These are phyloP conservation scores for Hedychridium roseum DNA, from an alignment of 2,888 invertebrate species.

Conservation along the genomic window DNA sequence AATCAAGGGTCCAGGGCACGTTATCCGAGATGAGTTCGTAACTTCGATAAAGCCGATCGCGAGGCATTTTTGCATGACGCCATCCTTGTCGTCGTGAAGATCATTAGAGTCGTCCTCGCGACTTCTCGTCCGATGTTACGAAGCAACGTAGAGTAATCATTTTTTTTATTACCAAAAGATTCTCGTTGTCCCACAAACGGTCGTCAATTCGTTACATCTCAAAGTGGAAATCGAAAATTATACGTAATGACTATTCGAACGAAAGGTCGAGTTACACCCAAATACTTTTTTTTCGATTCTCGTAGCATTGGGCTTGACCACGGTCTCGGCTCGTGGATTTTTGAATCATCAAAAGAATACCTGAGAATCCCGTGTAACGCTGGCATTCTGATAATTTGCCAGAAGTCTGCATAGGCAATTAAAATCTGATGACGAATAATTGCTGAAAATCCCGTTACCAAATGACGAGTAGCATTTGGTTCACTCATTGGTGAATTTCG, in stretches of 20 bases:
- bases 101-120: conserved; percentile 24
- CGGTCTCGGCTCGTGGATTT: conserved; percentile 18
- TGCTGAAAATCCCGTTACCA: conserved; percentile 27
- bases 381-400: conserved; percentile 37
- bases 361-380: conserved; percentile 29
- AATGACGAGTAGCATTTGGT: conserved; percentile 22
- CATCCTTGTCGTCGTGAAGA: conserved; percentile 39
- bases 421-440: conserved; percentile 25
- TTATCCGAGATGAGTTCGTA: conserved; percentile 17
- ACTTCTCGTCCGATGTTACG: conserved; percentile 18
- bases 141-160: conserved; percentile 14
- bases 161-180: conserved; percentile 1
- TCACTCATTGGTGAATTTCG: conserved; percentile 29
- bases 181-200: neutral
- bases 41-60: conserved; percentile 40
- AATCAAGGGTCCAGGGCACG: too few species aligned
- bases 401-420: conserved; percentile 33
- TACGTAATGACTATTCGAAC: too few species aligned
- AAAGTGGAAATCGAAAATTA: too few species aligned
- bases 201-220: too few species aligned
- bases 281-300: conserved; percentile 17
- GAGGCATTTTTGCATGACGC: conserved; percentile 54
- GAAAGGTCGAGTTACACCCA: too few species aligned
- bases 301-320: too few species aligned
- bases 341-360: conserved; percentile 20